Base-by-base conservation (phyloP, 64 coral and sea anemone genomes). In the Stichodactyla mertensii region DNA sequence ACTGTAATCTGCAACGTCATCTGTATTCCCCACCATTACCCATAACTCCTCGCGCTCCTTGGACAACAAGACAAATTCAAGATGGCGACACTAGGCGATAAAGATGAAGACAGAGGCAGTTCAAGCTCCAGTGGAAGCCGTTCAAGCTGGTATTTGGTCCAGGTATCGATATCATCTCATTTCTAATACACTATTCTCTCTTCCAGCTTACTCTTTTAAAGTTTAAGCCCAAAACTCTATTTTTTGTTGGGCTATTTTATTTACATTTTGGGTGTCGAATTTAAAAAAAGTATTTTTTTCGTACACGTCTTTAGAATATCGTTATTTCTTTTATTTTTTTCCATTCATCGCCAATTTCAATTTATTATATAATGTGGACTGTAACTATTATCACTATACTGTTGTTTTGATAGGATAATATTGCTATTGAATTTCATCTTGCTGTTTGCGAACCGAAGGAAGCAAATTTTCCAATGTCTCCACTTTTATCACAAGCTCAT, bases 61-160 rank as follows among this genome's bases (percentile, higher is more conserved):
- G 15, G 53, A 81, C 78, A 81, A 81, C 78, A 81, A 84, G 12
- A 85, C 62, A 85, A 20, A 86, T 86, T 55, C 87, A 95, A 95
- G 24, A 95, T 95, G 93, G 93, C 93, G 91, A 88, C 94, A 66
- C 51, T 85, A 51, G 87, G 84, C 31, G 91, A 92, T 52, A 87
- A 92, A 64, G 94, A 97, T 12, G 90, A 92, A 83, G 90, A 92
- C 66, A 86, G 86, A 58, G 86, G 90, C 16, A 92, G 90, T 77
- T 97, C 94, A n/a, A 92, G 91, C 86, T 97, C 94, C 5, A 97
- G 94, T 64, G 94, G 92, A 31, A 97, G 94, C 85, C 94, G 94
- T 16, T 97, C 94, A 11, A 93, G 91, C 45, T 97, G 94, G 94
- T 97, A 97, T 89, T 80, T 92, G 23, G 94, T 97, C 20, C 94